Conservation (phyloP, 2,888 invertebrate genomes). For the Patella pellucida region DNA sequence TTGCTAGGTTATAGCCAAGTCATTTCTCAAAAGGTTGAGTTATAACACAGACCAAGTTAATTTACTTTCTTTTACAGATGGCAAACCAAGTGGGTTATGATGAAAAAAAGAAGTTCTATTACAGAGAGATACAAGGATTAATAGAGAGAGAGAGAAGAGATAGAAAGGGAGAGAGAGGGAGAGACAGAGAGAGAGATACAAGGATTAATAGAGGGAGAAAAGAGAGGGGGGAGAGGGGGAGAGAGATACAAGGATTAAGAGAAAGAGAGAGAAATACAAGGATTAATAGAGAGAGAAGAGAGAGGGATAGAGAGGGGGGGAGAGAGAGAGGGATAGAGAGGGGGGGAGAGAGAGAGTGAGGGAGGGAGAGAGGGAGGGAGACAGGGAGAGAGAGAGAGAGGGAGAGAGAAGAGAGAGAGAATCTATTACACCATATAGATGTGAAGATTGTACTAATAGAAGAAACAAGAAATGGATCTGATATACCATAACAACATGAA, state of each 20-base stretch:
- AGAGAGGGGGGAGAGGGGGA: background rate
- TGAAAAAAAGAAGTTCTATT: background rate
- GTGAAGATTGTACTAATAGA: no score
- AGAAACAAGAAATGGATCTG: background rate
- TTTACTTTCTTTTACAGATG: background rate
- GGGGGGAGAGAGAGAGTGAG: background rate
- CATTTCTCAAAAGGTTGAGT: no score
- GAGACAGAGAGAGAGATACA: constrained; percentile 15
- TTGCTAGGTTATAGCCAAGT: no score
- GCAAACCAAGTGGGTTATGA: background rate
- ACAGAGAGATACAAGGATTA: background rate
- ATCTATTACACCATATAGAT: background rate
- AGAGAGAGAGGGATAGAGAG: constrained; percentile 21
- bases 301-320: no score
- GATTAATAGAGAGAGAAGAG: constrained; percentile 12
- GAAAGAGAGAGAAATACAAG: constrained; percentile 7
- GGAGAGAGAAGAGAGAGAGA: constrained; percentile 10
- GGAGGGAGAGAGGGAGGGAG: no score
- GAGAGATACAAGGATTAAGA: background rate
- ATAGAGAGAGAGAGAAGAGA: background rate
- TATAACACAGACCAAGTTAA: no score
- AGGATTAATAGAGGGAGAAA: background rate
- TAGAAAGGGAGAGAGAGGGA: background rate
- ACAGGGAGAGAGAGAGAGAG: no score
- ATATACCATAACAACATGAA: background rate